Evolutionary conservation across 2,797 vertebrate genomes (phyloP).

Genomic region (Otolemur crassicaudatus): DNA sequence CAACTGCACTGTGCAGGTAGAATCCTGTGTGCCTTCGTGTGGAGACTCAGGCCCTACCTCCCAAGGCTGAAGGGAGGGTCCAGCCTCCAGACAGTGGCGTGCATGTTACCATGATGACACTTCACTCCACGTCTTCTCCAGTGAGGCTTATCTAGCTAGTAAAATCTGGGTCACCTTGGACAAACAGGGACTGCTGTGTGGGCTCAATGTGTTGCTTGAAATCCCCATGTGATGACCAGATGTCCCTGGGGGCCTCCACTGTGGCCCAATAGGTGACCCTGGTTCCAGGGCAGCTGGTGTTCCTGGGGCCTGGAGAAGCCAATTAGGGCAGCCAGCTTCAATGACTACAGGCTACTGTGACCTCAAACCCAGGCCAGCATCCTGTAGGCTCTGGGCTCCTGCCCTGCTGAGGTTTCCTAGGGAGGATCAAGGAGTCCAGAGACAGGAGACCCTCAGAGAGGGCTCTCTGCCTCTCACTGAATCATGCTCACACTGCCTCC

Average conservation of each 20-base stretch:
- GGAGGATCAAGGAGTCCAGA: not conserved
- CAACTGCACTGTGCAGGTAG: slow-evolving; percentile 79
- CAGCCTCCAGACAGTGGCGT: not conserved
- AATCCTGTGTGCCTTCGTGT: slow-evolving; percentile 81
- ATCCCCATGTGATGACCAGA: slow-evolving; percentile 46
- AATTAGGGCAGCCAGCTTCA: not conserved
- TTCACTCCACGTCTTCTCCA: not conserved
- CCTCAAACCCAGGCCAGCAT: not conserved
- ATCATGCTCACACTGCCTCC: not conserved
- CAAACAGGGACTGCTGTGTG: slow-evolving; percentile 55
- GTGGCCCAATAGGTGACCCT: not conserved
- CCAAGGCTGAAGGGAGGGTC: slow-evolving; percentile 78
- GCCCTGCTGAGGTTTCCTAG: accelerated
- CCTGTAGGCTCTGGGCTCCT: not conserved
- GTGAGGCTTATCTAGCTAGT: not conserved
- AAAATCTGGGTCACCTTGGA: slow-evolving; percentile 36
- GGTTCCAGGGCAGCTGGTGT: not conserved
- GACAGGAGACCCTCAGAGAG: too few species aligned
- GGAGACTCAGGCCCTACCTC: slow-evolving; percentile 74
- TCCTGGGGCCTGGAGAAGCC: not conserved
- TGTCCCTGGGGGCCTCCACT: not conserved
- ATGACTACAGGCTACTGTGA: not conserved
- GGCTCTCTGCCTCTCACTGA: not conserved
- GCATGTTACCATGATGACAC: not conserved
- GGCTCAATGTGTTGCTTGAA: slow-evolving; percentile 68